A percentile compares a stretch with the other conserved stretches of the same genome.
phyloP scores from a whole-genome alignment of 2,888 invertebrate species.

The Argyra leucocephala region DNA sequence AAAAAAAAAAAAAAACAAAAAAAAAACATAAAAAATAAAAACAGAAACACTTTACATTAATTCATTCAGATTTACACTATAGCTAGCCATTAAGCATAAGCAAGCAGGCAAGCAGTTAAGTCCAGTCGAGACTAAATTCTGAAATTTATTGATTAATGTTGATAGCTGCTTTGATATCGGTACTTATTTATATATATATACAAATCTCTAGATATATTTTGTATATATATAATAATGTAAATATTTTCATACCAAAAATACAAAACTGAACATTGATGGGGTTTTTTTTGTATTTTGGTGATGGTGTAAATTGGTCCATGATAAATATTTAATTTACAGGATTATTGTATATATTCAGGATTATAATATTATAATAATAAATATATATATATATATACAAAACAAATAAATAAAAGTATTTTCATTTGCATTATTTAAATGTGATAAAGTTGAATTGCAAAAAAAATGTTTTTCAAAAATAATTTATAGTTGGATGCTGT shows the following conservation, averaged over 20 bases:
- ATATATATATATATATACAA: too few species aligned
- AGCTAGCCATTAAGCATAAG: too few species aligned
- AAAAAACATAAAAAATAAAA: background rate
- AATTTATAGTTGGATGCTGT: background rate
- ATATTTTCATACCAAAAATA: too few species aligned
- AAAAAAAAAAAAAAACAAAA: too few species aligned
- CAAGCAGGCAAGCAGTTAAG: too few species aligned
- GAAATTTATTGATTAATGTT: slow-evolving; percentile 4
- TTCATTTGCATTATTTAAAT: background rate
- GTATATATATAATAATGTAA: too few species aligned
- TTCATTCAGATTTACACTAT: background rate
- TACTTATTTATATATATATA: background rate
- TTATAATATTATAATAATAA: too few species aligned
- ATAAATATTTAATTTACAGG: slow-evolving; percentile 2
- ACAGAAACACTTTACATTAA: background rate
- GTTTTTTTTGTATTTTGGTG: background rate
- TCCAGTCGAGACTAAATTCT: too few species aligned
- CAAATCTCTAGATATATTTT: background rate
- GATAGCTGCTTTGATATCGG: background rate
- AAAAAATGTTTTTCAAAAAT: too few species aligned
- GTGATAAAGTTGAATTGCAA: background rate
- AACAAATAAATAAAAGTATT: background rate
- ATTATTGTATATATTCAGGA: background rate
- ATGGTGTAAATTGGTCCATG: background rate
- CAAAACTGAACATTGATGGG: too few species aligned